Evolutionary conservation across 2,888 invertebrate species (phyloP).

Genomic region (Ecliptopera silaceata): DNA sequence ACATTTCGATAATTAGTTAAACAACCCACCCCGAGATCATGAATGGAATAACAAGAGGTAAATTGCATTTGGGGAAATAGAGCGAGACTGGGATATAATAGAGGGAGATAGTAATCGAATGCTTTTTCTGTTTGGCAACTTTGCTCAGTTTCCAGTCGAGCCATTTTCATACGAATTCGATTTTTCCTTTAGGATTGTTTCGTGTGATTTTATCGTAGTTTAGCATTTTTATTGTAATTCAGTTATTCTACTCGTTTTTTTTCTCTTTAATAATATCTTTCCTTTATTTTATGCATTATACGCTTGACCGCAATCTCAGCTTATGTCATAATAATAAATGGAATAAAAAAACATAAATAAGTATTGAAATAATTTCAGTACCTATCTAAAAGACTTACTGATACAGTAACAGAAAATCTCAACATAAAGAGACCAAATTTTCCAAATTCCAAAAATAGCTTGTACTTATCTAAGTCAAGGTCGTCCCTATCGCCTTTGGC

Average conservation of each 20-base stretch:
- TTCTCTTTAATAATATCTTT: too few species aligned
- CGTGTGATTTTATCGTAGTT: not conserved
- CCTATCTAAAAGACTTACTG: not conserved
- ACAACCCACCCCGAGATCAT: conserved; percentile 44
- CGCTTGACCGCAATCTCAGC: too few species aligned
- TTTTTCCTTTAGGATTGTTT: not conserved
- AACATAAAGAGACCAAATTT: conserved; percentile 14
- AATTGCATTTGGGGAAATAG: conserved; percentile 32
- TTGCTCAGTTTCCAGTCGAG: conserved; percentile 3
- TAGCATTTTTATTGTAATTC: too few species aligned
- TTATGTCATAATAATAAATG: too few species aligned
- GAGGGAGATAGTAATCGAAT: conserved; percentile 15
- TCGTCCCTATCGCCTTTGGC: conserved; percentile 17
- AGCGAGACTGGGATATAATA: conserved; percentile 24
- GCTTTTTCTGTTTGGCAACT: conserved; percentile 3
- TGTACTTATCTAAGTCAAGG: conserved; percentile 34
- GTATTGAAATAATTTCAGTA: too few species aligned
- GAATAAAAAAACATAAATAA: too few species aligned
- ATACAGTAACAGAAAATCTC: not conserved
- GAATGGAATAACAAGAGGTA: conserved; percentile 40
- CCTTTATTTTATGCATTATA: too few species aligned
- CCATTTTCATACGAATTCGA: conserved; percentile 1
- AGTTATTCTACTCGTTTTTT: too few species aligned
- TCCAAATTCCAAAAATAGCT: conserved; percentile 27
- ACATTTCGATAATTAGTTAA: conserved; percentile 58